Evolutionary conservation across 2,113 vertebrate species (phyloP), one percentile per base, ranked within the genome.

Genomic region (Smithornis capensis): DNA sequence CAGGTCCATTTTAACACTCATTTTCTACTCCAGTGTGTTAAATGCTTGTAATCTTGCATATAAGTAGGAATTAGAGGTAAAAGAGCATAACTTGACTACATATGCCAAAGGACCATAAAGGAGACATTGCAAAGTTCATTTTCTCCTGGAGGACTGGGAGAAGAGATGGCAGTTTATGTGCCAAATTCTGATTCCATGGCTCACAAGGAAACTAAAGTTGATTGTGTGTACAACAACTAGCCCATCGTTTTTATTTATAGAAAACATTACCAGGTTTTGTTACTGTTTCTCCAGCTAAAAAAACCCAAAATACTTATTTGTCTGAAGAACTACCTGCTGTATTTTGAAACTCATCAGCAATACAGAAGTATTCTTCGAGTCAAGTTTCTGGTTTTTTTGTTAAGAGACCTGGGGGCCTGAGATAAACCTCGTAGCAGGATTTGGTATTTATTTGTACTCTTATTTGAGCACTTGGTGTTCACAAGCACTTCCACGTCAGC

Each of bases 401-500:
- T 81, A 89, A 91, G 64, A 87, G 80, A 89, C 64, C 31, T 65
- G 1, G 11, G 52, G 63, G 56, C 16, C 31, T n/a, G 45, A 80
- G 44, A 62, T 81, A 90, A 95, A 49, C 45, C 49, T 55, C 29
- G 42, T 84, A 95, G 69, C 79, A 89, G 71, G 64, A 38, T 56
- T 19, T 83, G 87, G 53, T 95, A 92, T 87, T 96, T 95, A 93
- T 94, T 89, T 97, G 45, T 91, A 40, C 67, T 57, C 79, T 82
- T 95, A 40, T 75, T 57, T 85, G 73, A 91, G 88, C 81, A 40
- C 56, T 60, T 82, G 49, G 40, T 19, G 68, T 50, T 94, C 80
- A 88, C 76, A 94, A 59, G n/a, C 38, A n/a, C 82, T 93, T 91
- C 59, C 38, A 69, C 53, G 77, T 55, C 68, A 74, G 68, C 52